Evolutionary conservation across 1,140 invertebrate genomes (phyloP), one percentile per base, ranked within the genome.

Genomic region (Octopus sinensis): DNA sequence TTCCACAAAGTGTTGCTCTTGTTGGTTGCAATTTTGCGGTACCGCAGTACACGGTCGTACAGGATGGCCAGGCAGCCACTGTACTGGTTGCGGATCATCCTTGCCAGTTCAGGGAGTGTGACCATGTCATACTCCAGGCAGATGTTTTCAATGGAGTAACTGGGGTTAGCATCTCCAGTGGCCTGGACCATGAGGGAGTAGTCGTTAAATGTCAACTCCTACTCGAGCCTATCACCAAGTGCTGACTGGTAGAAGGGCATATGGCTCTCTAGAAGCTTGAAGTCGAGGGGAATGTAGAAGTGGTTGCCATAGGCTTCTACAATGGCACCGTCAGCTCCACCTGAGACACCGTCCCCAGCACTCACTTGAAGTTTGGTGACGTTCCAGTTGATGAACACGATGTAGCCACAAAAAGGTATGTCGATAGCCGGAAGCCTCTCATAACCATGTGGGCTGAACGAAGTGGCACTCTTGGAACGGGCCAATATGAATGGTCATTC

Each of bases 1-100:
- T 85, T 85, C 82, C 80, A 79, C 4, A 80, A 43, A 17, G 79
- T 80, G 76, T 83, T 73, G 73, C 62, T 75, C 73, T 81, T 82
- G 23, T 81, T 83, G 52, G 78, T 79, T 4, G 7, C n/a, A 54
- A 77, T 79, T 81, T 81, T 83, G 30, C 76, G n/a, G 51, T 83
- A 75, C 54, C 75, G 56, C 23, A 84, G 62, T 53, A 81, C 75
- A 68, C 78, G 54, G 53, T 84, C 76, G 43, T 73, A 23, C 23
- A 23, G 23, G 23, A 23, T 23, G 23, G 23, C 23, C 23, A 23
- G 23, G 23, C 23, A 23, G 23, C 23, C 23, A 23, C 23, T 23
- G 23, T 23, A 5, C 76, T 13, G 23, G 10, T 77, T 13, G 43
- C 12, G 9, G 9, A 9, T 77, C 76, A 12, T n/a, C 43, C 5